Conservation (phyloP, 2,888 invertebrate genomes). For the Calameuta pallipes region DNA sequence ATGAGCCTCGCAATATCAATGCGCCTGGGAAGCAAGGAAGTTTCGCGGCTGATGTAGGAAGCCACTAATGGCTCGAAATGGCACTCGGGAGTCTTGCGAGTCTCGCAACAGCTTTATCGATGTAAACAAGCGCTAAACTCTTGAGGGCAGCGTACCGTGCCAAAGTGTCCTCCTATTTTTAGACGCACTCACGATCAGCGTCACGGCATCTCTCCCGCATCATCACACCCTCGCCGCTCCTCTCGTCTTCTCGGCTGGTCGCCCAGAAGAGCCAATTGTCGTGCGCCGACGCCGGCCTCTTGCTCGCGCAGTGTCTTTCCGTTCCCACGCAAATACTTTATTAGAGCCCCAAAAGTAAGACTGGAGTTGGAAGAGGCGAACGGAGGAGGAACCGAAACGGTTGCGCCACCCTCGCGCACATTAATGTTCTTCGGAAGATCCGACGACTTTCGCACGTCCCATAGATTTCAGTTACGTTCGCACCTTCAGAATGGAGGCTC, state of each 20-base stretch:
- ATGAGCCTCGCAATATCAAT: too few relatives aligned
- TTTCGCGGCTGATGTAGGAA: conserved; percentile 33
- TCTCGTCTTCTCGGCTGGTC: too few relatives aligned
- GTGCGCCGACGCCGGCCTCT: too few relatives aligned
- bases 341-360: too few relatives aligned
- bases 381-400: too few relatives aligned
- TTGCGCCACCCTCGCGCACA: too few relatives aligned
- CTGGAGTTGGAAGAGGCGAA: too few relatives aligned
- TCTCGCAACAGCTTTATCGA: conserved; percentile 53
- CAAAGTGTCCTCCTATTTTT: conserved; percentile 60
- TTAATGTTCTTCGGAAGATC: too few relatives aligned
- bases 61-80: conserved; percentile 50
- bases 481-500: conserved; percentile 8
- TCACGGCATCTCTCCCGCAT: conserved; percentile 43
- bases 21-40: background rate
- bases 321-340: too few relatives aligned
- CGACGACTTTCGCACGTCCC: background rate
- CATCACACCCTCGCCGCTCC: conserved; percentile 17
- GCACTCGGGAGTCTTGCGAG: conserved; percentile 25
- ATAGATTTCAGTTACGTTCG: conserved; percentile 17
- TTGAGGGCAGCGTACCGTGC: conserved; percentile 38
- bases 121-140: conserved; percentile 59
- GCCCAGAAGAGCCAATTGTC: too few relatives aligned
- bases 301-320: too few relatives aligned
- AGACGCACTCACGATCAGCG: conserved; percentile 51